Evolutionary conservation across 2,888 invertebrate genomes (phyloP).

Genomic region (Tipula lateralis): DNA sequence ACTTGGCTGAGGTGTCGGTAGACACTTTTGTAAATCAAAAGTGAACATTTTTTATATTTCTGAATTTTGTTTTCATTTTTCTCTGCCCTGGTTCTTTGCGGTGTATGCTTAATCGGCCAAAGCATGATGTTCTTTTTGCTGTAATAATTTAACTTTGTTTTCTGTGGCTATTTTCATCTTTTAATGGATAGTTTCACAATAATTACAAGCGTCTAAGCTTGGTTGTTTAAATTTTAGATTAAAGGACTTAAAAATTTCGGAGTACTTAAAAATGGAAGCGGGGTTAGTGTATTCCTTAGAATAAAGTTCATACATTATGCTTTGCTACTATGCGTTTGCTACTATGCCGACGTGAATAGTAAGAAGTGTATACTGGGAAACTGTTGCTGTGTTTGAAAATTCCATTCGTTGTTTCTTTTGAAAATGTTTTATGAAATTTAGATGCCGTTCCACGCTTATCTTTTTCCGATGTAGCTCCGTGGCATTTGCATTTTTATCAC

Average conservation of each 20-base stretch:
- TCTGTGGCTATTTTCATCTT: background rate
- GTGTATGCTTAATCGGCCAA: too few species aligned
- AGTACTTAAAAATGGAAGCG: background rate
- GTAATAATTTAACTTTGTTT: background rate
- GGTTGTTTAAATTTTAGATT: background rate
- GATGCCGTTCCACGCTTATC: background rate
- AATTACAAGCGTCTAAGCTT: background rate
- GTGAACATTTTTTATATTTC: background rate
- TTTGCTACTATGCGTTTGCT: too few species aligned
- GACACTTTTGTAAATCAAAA: background rate
- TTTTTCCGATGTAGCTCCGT: background rate
- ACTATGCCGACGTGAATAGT: too few species aligned
- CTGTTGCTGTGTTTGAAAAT: background rate
- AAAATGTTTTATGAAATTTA: background rate
- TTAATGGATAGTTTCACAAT: background rate
- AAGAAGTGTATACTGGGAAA: background rate
- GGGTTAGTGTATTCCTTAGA: too few species aligned
- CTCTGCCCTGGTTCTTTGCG: too few species aligned
- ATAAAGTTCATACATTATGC: too few species aligned
- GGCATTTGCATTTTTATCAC: background rate
- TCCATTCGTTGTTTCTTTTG: background rate
- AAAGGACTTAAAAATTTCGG: background rate
- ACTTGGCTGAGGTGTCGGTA: background rate
- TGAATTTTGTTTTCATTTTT: too few species aligned
- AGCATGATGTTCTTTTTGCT: background rate